These are phyloP conservation scores for Phoxinus dragarum DNA, from an alignment of 2,797 vertebrate genomes.

Conservation along the genomic window DNA sequence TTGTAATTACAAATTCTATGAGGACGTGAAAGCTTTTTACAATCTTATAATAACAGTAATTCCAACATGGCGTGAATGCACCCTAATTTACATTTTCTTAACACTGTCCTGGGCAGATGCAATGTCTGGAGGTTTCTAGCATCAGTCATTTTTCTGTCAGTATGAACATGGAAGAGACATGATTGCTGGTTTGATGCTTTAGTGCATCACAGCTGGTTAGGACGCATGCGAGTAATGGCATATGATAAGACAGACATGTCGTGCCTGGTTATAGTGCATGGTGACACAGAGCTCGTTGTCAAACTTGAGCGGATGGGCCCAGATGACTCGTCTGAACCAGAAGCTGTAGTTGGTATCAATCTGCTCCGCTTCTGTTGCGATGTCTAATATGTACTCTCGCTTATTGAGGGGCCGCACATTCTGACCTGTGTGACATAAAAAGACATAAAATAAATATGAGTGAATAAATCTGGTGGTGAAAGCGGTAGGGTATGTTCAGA, in stretches of 20 bases:
- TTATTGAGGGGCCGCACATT: constrained; percentile 89
- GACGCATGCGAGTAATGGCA: background rate
- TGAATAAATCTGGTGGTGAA: background rate
- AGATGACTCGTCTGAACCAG: constrained; percentile 94
- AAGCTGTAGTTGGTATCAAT: constrained; percentile 86
- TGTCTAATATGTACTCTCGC: constrained; percentile 90
- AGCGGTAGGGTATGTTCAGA: background rate
- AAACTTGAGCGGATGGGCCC: constrained; percentile 91
- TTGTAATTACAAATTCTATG: background rate
- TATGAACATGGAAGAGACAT: background rate
- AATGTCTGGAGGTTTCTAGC: background rate
- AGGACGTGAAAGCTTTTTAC: background rate
- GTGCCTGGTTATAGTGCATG: constrained; percentile 94
- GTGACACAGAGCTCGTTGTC: constrained; percentile 93
- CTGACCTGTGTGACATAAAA: constrained; percentile 80
- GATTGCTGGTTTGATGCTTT: background rate
- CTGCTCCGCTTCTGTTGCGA: constrained; percentile 85
- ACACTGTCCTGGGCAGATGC: background rate
- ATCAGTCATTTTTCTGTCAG: background rate
- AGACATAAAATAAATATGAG: background rate
- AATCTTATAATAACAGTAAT: background rate
- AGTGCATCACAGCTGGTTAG: background rate
- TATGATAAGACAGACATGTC: background rate
- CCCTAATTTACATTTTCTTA: background rate
- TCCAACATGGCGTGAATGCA: background rate